Conservation (phyloP, 2,113 vertebrate species). For the Lichenostomus cassidix region DNA sequence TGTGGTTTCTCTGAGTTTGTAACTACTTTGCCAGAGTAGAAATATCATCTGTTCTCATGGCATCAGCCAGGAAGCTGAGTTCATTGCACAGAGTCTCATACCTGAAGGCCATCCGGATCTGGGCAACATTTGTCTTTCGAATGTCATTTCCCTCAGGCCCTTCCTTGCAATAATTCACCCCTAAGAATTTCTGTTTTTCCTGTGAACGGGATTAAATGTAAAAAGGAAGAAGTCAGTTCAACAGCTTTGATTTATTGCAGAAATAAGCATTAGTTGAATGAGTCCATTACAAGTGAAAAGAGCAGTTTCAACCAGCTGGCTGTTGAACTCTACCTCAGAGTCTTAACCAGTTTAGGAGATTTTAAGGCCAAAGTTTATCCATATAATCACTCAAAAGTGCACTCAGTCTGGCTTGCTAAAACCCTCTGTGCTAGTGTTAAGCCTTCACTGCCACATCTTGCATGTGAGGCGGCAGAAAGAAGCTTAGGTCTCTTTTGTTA, state of each 20-base stretch:
- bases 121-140: constrained; percentile 91
- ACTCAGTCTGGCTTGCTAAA: not conserved
- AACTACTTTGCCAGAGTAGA: constrained; percentile 64
- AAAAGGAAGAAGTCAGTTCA: constrained; percentile 21
- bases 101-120: constrained; percentile 95
- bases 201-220: constrained; percentile 41
- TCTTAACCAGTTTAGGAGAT: not conserved
- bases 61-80: constrained; percentile 92
- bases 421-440: not conserved
- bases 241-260: not conserved
- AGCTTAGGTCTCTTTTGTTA: not conserved
- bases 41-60: constrained; percentile 81
- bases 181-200: constrained; percentile 96
- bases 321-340: not conserved
- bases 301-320: not conserved
- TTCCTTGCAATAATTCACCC: constrained; percentile 88
- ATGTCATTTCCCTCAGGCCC: constrained; percentile 95
- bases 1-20: constrained; percentile 13
- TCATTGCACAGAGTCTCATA: constrained; percentile 93
- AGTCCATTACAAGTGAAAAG: not conserved
- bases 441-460: not conserved
- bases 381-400: not conserved
- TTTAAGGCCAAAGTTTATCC: not conserved
- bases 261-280: not conserved
- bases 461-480: not conserved